A percentile compares a stretch with the other conserved stretches of the same genome.
These are phyloP conservation scores for Ips typographus DNA, from an alignment of 1,140 invertebrate species.

Conservation along the genomic window DNA sequence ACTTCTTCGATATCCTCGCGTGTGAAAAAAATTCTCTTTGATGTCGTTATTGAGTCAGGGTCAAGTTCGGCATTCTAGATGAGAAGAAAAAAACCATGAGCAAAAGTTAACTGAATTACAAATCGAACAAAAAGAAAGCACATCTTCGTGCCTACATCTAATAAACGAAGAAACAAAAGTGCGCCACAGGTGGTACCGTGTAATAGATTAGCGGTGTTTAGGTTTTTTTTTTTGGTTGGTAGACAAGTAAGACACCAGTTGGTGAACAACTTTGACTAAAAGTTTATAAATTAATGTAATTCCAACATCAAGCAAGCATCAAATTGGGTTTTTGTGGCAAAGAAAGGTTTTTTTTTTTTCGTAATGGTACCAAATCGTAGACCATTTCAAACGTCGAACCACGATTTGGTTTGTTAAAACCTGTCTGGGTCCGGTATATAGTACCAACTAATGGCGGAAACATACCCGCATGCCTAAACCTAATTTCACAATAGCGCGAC, in stretches of 20 bases:
- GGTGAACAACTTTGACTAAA: conserved; percentile 4
- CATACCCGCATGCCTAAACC: background rate
- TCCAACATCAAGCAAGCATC: background rate
- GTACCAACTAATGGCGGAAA: background rate
- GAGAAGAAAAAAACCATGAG: background rate
- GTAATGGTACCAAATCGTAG: too few species aligned
- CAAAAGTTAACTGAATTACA: background rate
- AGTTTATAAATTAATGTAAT: background rate
- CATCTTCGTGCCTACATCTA: background rate
- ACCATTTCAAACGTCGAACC: too few species aligned
- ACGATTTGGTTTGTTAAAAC: too few species aligned
- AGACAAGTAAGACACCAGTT: conserved; percentile 9
- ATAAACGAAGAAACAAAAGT: conserved; percentile 7
- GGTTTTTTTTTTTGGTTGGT: background rate
- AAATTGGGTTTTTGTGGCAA: background rate
- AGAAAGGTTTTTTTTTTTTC: background rate
- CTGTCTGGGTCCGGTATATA: too few species aligned
- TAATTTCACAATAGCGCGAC: background rate
- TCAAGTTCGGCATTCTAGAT: too few species aligned
- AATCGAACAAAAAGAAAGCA: background rate
- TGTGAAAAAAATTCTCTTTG: too few species aligned
- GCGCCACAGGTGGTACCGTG: conserved; percentile 11
- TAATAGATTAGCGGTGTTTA: conserved; percentile 9
- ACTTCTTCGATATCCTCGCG: too few species aligned
- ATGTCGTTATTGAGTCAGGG: too few species aligned